Evolutionary conservation across 1,140 invertebrate genomes (phyloP), one percentile per base, ranked within the genome.

Genomic region (Saccostrea cuccullata): DNA sequence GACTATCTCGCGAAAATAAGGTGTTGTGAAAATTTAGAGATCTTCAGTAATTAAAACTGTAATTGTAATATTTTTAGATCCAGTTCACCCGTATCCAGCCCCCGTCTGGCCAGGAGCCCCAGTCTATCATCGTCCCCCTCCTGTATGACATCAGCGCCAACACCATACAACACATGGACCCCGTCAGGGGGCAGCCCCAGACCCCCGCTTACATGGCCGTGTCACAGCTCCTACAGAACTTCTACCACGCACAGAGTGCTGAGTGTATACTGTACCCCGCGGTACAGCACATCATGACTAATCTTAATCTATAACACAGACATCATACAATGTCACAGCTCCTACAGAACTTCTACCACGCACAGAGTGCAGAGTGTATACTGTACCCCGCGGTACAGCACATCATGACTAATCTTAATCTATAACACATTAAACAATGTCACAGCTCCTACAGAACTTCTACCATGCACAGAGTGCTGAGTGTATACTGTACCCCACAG

Each of bases 221-320:
- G 82, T 96, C 96, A 9, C 96, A 96, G 2, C 97, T 97, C 86
- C 95, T 98, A 1, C 97, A 97, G 91, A 89, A 97, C 90, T 97
- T 97, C 93, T 56, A 73, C 70, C 96, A 96, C 91, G 96, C 95
- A 88, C 96, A 96, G 90, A 89, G 96, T 96, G 90, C 89, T 73
- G 98, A 98, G 93, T 98, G 98, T 94, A 97, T 97, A 0, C 96
- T 98, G 58, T 98, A 97, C 95, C 97, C 97, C 13, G 97, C 98
- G 36, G 97, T 99, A 56, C 96, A 97, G 90, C 98, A 98, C 94
- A 95, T 99, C 73, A 94, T 98, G 6, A 96, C 96, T 17, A 98
- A 98, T 95, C 96, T 98, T 6, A 77, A 77, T 4, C 12, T 77
- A 36, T 77, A 55, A n/a, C 13, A 82, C 11, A n/a, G n/a, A n/a